Evolutionary conservation across 1,140 invertebrate genomes (phyloP), one percentile per base, ranked within the genome.

Genomic region (Varroa destructor): DNA sequence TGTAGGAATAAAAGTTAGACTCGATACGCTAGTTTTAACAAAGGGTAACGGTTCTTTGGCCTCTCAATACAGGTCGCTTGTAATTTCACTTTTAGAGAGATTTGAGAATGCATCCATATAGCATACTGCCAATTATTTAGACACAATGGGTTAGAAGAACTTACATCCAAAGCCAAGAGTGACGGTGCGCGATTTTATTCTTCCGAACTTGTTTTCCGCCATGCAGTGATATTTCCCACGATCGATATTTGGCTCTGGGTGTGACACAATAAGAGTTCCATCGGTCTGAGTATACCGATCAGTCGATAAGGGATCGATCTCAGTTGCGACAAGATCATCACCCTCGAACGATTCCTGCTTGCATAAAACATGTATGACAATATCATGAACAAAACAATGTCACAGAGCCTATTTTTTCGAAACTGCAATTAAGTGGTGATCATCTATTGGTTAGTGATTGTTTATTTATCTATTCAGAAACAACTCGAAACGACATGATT

Each of bases 141-240:
- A 25, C 25, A 25, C 25, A 25, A 25, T 25, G 25, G 25, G 25
- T 25, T 25, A 25, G 25, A 25, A 10, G 76, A 71, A 74, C 79
- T 78, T 75, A 81, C 80, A 93, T 40, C 91, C 92, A 83, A 95
- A 96, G 42, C 88, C 87, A 0, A 97, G 77, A 73, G 87, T 82
- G 0, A 93, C 89, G 77, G 87, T 91, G 79, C 91, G 88, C 4
- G 92, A 95, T 6, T 90, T 84, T 64, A 97, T 88, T 0, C 86
- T 86, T 14, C 94, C 94, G 83, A 86, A 95, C 76, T 86, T 84
- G 80, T 97, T 98, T 12, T 84, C 82, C 5, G 92, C 93, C 75
- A 87, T 87, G 76, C 94, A 98, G 77, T 94, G 90, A 81, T 95
- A 97, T 40, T 86, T 86, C 14, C 91, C 90, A 78, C 89, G 83